Percentiles rank a stretch among this genome's conserved stretches.
Evolutionary conservation across 2,797 vertebrate genomes (phyloP).

Genomic region (Psittacula echo): DNA sequence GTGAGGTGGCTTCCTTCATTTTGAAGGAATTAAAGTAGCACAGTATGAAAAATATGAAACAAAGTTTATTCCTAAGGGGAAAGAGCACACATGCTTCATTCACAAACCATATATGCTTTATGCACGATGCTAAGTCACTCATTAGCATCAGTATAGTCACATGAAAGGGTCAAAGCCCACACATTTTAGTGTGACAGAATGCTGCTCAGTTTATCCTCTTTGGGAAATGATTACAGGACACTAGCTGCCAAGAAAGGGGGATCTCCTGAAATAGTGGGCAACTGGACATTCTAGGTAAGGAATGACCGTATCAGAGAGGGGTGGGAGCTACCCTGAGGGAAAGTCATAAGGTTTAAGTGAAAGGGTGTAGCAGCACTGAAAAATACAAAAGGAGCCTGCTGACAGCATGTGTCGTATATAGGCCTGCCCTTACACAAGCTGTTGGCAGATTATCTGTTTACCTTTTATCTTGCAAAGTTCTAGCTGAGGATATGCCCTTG

Average conservation of each 20-base stretch:
- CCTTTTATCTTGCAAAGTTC: background rate
- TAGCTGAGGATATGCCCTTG: background rate
- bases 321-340: background rate
- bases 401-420: rapidly evolving
- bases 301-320: background rate
- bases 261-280: background rate
- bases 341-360: background rate
- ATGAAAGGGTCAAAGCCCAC: background rate
- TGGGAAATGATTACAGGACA: background rate
- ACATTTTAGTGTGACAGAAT: background rate
- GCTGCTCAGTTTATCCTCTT: background rate
- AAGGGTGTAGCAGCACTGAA: background rate
- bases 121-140: background rate
- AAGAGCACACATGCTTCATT: background rate
- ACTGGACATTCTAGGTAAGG: background rate
- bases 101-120: background rate
- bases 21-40: background rate
- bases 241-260: background rate
- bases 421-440: background rate
- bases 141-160: background rate
- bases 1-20: background rate
- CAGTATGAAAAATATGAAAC: background rate
- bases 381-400: background rate
- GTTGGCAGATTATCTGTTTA: background rate
- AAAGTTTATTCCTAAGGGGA: background rate